Percentiles rank a stretch among this genome's conserved stretches.
phyloP scores from a whole-genome alignment of 2,797 vertebrate genomes.

The Mareca penelope region DNA sequence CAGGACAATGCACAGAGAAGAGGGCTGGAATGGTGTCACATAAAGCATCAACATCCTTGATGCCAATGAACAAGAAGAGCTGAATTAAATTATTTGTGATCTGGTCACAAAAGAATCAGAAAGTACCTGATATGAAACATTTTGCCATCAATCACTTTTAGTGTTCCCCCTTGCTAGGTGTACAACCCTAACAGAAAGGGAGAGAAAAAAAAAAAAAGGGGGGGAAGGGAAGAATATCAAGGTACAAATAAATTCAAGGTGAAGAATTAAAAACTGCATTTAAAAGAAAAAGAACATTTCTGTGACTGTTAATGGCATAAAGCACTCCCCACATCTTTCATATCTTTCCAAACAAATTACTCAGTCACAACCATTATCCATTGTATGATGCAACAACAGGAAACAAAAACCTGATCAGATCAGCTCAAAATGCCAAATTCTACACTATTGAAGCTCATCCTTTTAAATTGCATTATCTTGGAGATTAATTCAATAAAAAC shows the following conservation, averaged over 20 bases:
- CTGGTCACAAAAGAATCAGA: neutral
- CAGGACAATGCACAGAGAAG: neutral
- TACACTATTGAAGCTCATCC: neutral
- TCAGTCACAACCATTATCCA: neutral
- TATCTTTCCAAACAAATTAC: neutral
- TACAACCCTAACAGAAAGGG: neutral
- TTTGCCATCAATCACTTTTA: neutral
- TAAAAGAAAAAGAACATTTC: neutral
- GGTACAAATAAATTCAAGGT: neutral
- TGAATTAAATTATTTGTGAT: neutral
- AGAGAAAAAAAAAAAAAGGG: no score
- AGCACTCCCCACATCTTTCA: neutral
- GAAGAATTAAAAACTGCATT: neutral
- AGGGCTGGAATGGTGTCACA: neutral
- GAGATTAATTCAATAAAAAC: neutral
- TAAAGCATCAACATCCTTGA: constrained; percentile 5
- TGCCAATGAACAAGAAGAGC: neutral
- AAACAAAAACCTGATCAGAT: neutral
- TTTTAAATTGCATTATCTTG: neutral
- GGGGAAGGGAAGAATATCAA: neutral
- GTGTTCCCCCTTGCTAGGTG: neutral
- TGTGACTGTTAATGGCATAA: neutral
- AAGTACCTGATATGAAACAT: neutral
- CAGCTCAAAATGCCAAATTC: neutral
- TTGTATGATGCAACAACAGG: neutral